These are phyloP conservation scores for Sylvicola cinctus DNA, from an alignment of 2,888 invertebrate genomes.

Conservation along the genomic window DNA sequence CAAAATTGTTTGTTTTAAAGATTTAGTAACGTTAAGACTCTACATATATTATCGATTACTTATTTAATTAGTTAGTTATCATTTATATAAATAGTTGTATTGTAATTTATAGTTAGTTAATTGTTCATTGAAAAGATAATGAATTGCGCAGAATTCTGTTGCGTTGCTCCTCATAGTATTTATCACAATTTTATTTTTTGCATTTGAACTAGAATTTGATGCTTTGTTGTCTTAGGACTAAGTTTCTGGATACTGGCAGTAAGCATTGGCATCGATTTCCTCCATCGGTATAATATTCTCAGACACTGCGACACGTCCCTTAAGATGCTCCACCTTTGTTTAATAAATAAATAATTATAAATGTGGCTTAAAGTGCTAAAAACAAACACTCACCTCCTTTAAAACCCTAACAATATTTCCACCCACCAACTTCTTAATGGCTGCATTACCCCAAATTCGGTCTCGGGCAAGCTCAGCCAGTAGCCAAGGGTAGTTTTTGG, in stretches of 20 bases:
- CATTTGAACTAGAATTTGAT: no score
- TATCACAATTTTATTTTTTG: no score
- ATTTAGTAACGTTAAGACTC: no score
- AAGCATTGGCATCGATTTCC: constrained; percentile 30
- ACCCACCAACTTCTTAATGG: constrained; percentile 36
- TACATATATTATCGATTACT: no score
- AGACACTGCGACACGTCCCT: constrained; percentile 26
- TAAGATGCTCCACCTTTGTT: constrained; percentile 11
- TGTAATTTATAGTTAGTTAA: no score
- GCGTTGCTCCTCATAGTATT: no score
- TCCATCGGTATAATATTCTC: constrained; percentile 33
- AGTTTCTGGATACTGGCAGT: constrained; percentile 30
- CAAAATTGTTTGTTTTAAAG: no score
- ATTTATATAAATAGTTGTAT: no score
- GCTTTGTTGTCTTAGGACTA: no score
- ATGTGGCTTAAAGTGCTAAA: neutral
- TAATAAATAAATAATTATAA: neutral
- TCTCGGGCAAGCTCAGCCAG: constrained; percentile 37
- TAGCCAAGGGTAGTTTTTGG: constrained; percentile 32
- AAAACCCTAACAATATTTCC: constrained; percentile 34
- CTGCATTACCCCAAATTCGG: constrained; percentile 35
- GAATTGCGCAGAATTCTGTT: no score
- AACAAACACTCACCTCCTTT: constrained; percentile 24
- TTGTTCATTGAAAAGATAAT: no score
- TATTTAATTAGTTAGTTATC: no score